phyloP scores from a whole-genome alignment of 2,797 vertebrate genomes.

The Phrynocephalus vlangalii region DNA sequence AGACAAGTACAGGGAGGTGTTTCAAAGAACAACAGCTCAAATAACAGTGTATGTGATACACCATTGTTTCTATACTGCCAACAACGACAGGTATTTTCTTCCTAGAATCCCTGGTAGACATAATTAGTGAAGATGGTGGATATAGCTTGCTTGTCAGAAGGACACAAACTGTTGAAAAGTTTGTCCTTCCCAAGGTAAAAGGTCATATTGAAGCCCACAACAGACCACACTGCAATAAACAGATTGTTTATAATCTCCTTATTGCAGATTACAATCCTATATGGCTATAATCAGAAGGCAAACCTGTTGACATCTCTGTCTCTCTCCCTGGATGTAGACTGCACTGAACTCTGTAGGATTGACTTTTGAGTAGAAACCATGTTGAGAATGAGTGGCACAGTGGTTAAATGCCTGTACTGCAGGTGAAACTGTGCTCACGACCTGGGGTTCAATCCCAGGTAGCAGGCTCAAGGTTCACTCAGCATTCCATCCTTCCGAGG shows the following conservation, averaged over 20 bases:
- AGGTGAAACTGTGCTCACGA: no score
- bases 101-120: slow-evolving; percentile 42
- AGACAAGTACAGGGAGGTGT: slow-evolving; percentile 27
- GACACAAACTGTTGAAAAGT: slow-evolving; percentile 23
- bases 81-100: slow-evolving; percentile 41
- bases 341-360: neutral
- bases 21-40: slow-evolving; percentile 44
- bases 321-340: neutral
- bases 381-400: neutral
- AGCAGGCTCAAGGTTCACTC: no score
- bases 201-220: neutral
- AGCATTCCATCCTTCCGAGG: no score
- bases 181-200: slow-evolving; percentile 29
- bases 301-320: neutral
- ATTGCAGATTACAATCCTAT: neutral
- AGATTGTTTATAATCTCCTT: neutral
- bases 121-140: slow-evolving; percentile 43
- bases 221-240: neutral
- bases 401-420: no score
- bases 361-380: neutral
- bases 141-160: slow-evolving; percentile 36
- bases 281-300: neutral
- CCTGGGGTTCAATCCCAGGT: no score
- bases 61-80: slow-evolving; percentile 58
- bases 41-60: slow-evolving; percentile 36